Conservation (phyloP, 1,140 invertebrate genomes). For the Brachionus asplanchnoidis region DNA sequence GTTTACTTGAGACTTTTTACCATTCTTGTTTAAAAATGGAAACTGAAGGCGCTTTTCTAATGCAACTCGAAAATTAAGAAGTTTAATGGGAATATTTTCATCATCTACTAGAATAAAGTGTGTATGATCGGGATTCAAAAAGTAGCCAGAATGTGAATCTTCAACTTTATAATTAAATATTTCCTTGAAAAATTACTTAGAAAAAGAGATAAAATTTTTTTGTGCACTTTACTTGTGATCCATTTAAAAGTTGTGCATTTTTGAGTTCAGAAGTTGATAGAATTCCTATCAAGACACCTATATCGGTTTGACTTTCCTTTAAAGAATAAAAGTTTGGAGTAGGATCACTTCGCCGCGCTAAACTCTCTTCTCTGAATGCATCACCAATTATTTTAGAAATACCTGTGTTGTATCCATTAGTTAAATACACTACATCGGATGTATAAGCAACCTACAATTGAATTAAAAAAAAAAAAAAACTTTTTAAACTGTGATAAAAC, state of each 20-base stretch:
- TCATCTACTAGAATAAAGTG: slow-evolving; percentile 20
- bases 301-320: background rate
- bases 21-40: background rate
- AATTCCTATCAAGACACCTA: background rate
- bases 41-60: background rate
- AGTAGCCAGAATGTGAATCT: background rate
- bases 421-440: slow-evolving; percentile 12
- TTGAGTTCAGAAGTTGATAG: slow-evolving; percentile 21
- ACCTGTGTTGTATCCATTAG: slow-evolving; percentile 18
- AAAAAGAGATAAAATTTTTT: no score
- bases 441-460: background rate
- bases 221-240: background rate
- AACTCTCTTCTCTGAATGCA: slow-evolving; percentile 23
- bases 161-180: background rate
- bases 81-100: background rate
- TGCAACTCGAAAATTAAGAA: background rate
- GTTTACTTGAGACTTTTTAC: background rate
- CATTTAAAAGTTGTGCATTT: background rate
- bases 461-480: background rate
- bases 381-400: slow-evolving; percentile 30
- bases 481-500: background rate
- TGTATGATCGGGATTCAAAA: slow-evolving; percentile 15
- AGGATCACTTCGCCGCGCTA: background rate
- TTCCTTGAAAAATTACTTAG: background rate
- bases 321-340: background rate